phyloP scores from a whole-genome alignment of 1,140 invertebrate species.

The Achatina immaculata region DNA sequence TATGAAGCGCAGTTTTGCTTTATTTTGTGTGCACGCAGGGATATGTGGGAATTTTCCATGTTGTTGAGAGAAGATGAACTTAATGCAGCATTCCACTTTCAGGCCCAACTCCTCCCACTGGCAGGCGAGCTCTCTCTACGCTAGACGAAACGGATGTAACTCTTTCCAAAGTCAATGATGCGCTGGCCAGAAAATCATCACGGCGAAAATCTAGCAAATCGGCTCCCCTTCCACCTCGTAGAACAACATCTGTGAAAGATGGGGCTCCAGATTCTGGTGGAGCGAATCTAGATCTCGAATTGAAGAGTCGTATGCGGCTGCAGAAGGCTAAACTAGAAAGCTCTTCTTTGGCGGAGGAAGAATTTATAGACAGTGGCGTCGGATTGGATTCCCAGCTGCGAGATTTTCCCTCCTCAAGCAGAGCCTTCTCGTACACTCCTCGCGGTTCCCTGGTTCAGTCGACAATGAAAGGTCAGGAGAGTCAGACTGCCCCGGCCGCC shows the following conservation, averaged over 20 bases:
- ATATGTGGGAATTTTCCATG: too few relatives aligned
- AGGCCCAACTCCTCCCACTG: slow-evolving; percentile 63
- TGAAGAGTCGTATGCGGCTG: slow-evolving; percentile 64
- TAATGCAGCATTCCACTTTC: not conserved
- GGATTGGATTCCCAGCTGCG: not conserved
- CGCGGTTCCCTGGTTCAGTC: slow-evolving; percentile 3
- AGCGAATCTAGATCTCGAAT: slow-evolving; percentile 53
- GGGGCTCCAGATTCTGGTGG: slow-evolving; percentile 19
- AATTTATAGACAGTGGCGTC: slow-evolving; percentile 33
- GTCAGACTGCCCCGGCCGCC: slow-evolving; percentile 39
- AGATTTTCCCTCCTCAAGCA: not conserved
- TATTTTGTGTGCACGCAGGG: too few relatives aligned
- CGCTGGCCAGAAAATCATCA: slow-evolving; percentile 54
- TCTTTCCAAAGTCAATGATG: slow-evolving; percentile 51
- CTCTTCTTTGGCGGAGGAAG: slow-evolving; percentile 44
- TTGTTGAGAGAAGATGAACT: too few relatives aligned
- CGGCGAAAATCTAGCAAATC: slow-evolving; percentile 55
- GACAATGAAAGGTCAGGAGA: slow-evolving; percentile 13
- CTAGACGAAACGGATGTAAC: slow-evolving; percentile 61
- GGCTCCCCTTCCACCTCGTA: slow-evolving; percentile 56
- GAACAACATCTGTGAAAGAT: slow-evolving; percentile 55
- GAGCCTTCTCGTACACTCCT: not conserved
- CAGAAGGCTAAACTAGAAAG: slow-evolving; percentile 67
- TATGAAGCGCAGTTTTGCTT: too few relatives aligned
- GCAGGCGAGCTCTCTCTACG: slow-evolving; percentile 54